These are phyloP conservation scores for Marmota monax DNA, from an alignment of 2,113 vertebrate genomes.

Conservation along the genomic window DNA sequence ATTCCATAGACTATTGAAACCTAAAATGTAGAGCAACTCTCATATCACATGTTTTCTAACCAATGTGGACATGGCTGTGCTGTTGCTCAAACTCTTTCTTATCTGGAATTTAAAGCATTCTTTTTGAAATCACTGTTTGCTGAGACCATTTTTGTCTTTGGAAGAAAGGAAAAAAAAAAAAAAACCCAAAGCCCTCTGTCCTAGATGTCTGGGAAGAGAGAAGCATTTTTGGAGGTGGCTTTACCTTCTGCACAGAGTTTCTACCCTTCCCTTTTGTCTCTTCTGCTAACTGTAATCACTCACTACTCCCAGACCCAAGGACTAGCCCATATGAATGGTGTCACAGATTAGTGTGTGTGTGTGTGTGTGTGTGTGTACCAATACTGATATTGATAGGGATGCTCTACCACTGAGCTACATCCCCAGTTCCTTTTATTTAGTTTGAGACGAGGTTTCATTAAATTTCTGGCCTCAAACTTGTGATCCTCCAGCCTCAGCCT, in stretches of 20 bases:
- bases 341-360: too few relatives aligned
- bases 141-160: constrained; percentile 18
- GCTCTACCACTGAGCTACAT: background rate
- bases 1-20: background rate
- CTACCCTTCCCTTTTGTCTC: background rate
- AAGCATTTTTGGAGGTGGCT: background rate
- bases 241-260: background rate
- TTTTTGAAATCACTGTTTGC: constrained; percentile 42
- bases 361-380: too few relatives aligned
- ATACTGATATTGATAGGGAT: background rate
- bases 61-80: background rate
- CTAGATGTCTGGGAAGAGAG: background rate
- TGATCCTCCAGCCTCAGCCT: background rate
- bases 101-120: background rate
- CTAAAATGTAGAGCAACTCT: background rate
- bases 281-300: background rate
- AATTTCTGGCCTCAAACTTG: background rate
- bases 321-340: background rate
- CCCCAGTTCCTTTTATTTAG: background rate
- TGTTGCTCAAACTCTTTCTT: background rate
- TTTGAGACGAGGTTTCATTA: background rate
- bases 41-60: background rate
- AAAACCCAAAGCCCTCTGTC: background rate
- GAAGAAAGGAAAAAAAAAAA: too few relatives aligned
- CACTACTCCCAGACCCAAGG: background rate